phyloP scores from a whole-genome alignment of 2,888 invertebrate genomes.

The Eumerus sabulonum region DNA sequence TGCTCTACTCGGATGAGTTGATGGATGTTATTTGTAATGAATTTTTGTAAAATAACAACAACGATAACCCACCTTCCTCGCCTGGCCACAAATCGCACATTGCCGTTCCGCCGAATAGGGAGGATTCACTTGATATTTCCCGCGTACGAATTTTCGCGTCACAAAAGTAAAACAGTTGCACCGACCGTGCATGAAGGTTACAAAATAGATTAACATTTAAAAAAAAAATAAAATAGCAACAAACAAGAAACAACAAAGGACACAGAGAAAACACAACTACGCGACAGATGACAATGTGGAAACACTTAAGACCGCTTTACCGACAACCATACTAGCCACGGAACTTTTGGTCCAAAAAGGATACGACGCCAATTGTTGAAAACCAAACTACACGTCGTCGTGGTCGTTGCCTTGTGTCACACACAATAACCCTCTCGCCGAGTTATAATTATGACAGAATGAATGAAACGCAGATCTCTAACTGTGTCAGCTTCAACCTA shows the following conservation, averaged over 20 bases:
- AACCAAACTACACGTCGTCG: slow-evolving; percentile 15
- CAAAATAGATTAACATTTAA: slow-evolving; percentile 40
- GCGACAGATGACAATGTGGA: slow-evolving; percentile 1
- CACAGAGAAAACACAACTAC: slow-evolving; percentile 7
- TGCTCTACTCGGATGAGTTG: background rate
- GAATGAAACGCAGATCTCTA: slow-evolving; percentile 32
- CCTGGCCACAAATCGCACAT: slow-evolving; percentile 40
- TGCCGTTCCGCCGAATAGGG: slow-evolving; percentile 15
- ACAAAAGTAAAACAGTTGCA: slow-evolving; percentile 53
- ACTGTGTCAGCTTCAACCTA: slow-evolving; percentile 21
- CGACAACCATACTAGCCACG: slow-evolving; percentile 37
- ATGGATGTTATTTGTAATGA: background rate
- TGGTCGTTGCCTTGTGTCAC: slow-evolving; percentile 3
- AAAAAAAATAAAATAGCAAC: background rate
- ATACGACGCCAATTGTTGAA: slow-evolving; percentile 2
- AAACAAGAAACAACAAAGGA: background rate
- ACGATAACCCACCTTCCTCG: slow-evolving; percentile 40
- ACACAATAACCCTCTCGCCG: slow-evolving; percentile 13
- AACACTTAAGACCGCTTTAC: slow-evolving; percentile 23
- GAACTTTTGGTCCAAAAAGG: slow-evolving; percentile 3
- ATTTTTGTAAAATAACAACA: too few relatives aligned
- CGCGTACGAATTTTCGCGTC: slow-evolving; percentile 55
- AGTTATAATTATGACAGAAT: slow-evolving; percentile 30
- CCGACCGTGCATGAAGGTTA: slow-evolving; percentile 36
- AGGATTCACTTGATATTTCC: slow-evolving; percentile 68